Evolutionary conservation across 2,113 vertebrate species (phyloP), one percentile per base, ranked within the genome.

Genomic region (Neolamprologus longior): DNA sequence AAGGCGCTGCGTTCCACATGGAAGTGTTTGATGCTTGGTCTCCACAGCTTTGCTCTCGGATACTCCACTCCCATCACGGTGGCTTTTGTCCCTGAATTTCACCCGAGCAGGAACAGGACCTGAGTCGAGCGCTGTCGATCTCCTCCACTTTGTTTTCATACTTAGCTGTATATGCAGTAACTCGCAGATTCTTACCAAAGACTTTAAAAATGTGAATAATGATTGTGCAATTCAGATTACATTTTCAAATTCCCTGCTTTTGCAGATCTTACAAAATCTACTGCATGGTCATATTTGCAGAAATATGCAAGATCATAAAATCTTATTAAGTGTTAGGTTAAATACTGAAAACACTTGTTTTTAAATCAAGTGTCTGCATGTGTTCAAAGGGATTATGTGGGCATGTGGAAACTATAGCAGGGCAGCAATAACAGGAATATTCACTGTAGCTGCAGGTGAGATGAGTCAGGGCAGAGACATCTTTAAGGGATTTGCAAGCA

Each of bases 1-100:
- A 99, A 98, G 84, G 97, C 94, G 9, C 89, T 99, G 83, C 94
- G 93, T 37, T 97, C 96, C 93, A 98, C 97, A 10, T 99, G 98
- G 94, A 98, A 91, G 91, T 99, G 97, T 89, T 17, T 99, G 37
- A 94, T 97, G 92, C 86, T 98, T 0, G 98, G 98, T 8, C 95
- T 99, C 47, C 97, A 99, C 87, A 97, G 97, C 15, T 96, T 99
- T 17, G 96, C 98, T 0, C 90, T 95, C 0, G 97, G 97, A 52
- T 99, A 99, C 87, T 95, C 97, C 0, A 95, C 97, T 37, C 98
- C 98, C 0, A 95, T 97, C 2, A 95, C 95, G 1, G 93, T 97
- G 5, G 92, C 97, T 1, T 96, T 98, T 63, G 90, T 95, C 2
- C 96, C 97, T 1, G 94, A 95, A 17, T 95, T 94, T 66, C 91